phyloP scores from a whole-genome alignment of 2,797 vertebrate species.

The Sebastes glaucus region DNA sequence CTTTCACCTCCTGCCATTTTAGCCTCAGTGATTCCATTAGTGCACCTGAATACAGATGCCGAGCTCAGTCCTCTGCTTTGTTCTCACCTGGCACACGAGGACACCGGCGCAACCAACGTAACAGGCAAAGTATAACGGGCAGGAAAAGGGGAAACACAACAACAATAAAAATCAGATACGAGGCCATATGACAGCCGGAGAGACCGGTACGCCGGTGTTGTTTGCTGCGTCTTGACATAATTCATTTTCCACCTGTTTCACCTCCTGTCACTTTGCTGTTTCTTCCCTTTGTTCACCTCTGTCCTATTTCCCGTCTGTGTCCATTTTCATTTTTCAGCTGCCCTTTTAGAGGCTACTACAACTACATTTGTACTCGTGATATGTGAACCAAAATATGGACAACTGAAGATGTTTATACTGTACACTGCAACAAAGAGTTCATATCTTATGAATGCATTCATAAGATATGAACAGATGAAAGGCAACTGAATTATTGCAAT shows the following conservation, averaged over 20 bases:
- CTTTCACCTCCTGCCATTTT: constrained; percentile 81
- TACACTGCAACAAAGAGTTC: neutral
- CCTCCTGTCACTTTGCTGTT: constrained; percentile 37
- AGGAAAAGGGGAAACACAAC: constrained; percentile 12
- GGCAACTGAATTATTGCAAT: neutral
- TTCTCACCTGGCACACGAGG: constrained; percentile 56
- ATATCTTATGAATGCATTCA: neutral
- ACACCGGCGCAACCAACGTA: constrained; percentile 42
- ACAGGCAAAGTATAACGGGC: constrained; percentile 30
- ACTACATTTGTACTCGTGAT: neutral
- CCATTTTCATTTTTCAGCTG: neutral
- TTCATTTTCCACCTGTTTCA: constrained; percentile 56
- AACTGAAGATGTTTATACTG: neutral
- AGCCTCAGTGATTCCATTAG: constrained; percentile 82
- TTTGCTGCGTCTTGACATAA: constrained; percentile 38
- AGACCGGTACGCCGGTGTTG: constrained; percentile 16
- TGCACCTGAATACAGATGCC: constrained; percentile 78
- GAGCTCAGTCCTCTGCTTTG: constrained; percentile 46
- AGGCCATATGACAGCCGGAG: constrained; percentile 45
- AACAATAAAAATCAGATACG: constrained; percentile 48
- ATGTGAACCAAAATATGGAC: neutral
- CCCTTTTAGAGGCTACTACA: neutral
- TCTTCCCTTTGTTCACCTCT: neutral
- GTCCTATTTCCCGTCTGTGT: neutral
- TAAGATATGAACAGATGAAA: neutral